A percentile compares a stretch with the other conserved stretches of the same genome.
Evolutionary conservation across 2,888 invertebrate genomes (phyloP).

Genomic region (Platynereis dumerilii): DNA sequence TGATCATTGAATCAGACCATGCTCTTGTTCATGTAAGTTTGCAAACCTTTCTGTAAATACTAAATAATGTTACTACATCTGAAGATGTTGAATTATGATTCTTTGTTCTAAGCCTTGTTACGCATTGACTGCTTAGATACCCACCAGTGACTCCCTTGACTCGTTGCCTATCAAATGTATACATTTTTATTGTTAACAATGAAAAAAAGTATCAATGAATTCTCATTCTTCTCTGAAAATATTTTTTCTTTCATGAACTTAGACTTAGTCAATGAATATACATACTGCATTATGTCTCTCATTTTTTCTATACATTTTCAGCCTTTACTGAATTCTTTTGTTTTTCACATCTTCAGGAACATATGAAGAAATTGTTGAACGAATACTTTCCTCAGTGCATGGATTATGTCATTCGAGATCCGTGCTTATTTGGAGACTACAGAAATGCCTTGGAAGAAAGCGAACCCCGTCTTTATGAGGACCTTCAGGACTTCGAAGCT

Average conservation of each 20-base stretch:
- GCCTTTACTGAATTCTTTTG: too few species aligned
- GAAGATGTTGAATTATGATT: neutral
- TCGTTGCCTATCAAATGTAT: too few species aligned
- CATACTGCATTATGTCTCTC: too few species aligned
- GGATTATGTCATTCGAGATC: slow-evolving; percentile 80
- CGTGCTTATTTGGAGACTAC: slow-evolving; percentile 87
- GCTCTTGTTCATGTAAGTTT: slow-evolving; percentile 51
- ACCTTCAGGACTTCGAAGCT: slow-evolving; percentile 87
- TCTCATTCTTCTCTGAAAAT: too few species aligned
- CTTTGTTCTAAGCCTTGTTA: too few species aligned
- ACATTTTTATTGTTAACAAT: too few species aligned
- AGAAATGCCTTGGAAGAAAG: slow-evolving; percentile 83
- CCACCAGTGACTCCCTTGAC: too few species aligned
- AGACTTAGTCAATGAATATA: too few species aligned
- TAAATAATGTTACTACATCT: neutral
- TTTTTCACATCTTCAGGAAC: slow-evolving; percentile 40
- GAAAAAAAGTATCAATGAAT: too few species aligned
- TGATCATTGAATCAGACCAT: slow-evolving; percentile 72
- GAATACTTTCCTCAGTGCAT: slow-evolving; percentile 61
- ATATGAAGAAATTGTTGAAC: slow-evolving; percentile 64
- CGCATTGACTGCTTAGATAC: too few species aligned
- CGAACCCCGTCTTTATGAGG: slow-evolving; percentile 84
- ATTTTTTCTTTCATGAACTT: too few species aligned
- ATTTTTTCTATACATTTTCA: too few species aligned
- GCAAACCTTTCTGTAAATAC: neutral